A percentile compares a stretch with the other conserved stretches of the same genome.
Evolutionary conservation across 2,888 invertebrate genomes (phyloP).

Genomic region (Oligia strigilis): DNA sequence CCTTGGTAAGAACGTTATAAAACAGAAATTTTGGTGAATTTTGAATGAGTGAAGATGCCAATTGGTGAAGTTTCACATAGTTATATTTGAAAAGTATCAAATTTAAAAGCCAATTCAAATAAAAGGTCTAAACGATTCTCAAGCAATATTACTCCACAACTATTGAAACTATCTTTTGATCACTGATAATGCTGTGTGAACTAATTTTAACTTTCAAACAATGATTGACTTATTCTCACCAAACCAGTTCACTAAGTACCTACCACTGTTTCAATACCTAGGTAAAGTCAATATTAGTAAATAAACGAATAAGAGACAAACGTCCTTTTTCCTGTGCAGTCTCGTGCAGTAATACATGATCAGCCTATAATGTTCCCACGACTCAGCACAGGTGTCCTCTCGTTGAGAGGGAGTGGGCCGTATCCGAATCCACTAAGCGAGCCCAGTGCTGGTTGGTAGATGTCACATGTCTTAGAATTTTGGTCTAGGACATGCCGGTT

Average conservation of each 20-base stretch:
- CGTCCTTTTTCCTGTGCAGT: neutral
- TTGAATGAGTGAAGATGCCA: conserved; percentile 66
- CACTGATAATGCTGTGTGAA: conserved; percentile 31
- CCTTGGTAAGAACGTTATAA: neutral
- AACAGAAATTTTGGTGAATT: conserved; percentile 46
- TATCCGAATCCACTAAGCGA: too few species aligned
- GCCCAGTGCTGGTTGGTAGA: too few species aligned
- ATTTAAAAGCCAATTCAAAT: conserved; percentile 28
- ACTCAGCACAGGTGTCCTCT: too few species aligned
- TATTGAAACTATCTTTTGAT: conserved; percentile 12
- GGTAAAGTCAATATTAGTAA: conserved; percentile 1
- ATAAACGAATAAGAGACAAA: neutral
- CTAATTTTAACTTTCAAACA: conserved; percentile 17
- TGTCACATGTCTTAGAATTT: too few species aligned
- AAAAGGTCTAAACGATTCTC: conserved; percentile 9
- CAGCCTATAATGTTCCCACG: too few species aligned
- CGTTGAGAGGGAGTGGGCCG: too few species aligned
- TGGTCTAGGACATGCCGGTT: too few species aligned
- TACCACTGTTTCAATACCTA: neutral
- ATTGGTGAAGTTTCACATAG: conserved; percentile 37
- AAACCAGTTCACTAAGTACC: neutral
- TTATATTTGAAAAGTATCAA: conserved; percentile 2
- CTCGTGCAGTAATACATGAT: neutral
- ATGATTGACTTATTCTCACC: conserved; percentile 7
- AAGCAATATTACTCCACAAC: neutral